Conservation (phyloP, 1,140 invertebrate genomes). For the Drosophila biarmipes region DNA sequence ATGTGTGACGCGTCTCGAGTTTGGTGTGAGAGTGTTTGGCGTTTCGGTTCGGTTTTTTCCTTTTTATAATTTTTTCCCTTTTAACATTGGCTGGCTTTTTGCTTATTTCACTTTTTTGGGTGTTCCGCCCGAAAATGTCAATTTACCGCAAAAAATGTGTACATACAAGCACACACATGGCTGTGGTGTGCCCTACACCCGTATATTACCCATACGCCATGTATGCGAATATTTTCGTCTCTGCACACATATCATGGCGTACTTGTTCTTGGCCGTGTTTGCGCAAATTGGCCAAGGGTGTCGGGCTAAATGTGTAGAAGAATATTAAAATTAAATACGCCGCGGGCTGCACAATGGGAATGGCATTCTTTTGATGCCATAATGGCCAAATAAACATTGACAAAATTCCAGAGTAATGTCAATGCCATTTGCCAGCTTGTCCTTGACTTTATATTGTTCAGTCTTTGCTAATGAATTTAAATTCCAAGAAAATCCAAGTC, state of each 20-base stretch:
- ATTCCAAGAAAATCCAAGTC: no score
- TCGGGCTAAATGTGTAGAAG: conserved; percentile 52
- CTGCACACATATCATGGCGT: conserved; percentile 39
- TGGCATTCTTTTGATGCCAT: conserved; percentile 34
- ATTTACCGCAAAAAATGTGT: conserved; percentile 59
- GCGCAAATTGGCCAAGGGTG: conserved; percentile 53
- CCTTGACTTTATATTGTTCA: no score
- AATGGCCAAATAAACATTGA: conserved; percentile 18
- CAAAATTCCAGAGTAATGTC: conserved; percentile 10
- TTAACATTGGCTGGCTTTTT: conserved; percentile 26
- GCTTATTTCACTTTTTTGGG: conserved; percentile 36
- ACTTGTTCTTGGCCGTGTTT: conserved; percentile 52
- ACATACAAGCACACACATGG: conserved; percentile 23
- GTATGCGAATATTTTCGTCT: conserved; percentile 28
- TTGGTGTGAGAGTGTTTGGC: conserved; percentile 20
- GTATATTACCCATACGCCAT: conserved; percentile 45
- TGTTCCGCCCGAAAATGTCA: conserved; percentile 57
- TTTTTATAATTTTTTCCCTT: conserved; percentile 21
- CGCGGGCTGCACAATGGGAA: conserved; percentile 43
- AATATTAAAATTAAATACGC: conserved; percentile 53
- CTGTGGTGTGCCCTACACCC: conserved; percentile 4
- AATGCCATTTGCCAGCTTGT: background rate
- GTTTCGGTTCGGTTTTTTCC: background rate
- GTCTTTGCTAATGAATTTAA: no score
- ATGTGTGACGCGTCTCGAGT: conserved; percentile 70